Evolutionary conservation across 2,888 invertebrate species (phyloP), one percentile per base, ranked within the genome.

Genomic region (Drosophila siamana): DNA sequence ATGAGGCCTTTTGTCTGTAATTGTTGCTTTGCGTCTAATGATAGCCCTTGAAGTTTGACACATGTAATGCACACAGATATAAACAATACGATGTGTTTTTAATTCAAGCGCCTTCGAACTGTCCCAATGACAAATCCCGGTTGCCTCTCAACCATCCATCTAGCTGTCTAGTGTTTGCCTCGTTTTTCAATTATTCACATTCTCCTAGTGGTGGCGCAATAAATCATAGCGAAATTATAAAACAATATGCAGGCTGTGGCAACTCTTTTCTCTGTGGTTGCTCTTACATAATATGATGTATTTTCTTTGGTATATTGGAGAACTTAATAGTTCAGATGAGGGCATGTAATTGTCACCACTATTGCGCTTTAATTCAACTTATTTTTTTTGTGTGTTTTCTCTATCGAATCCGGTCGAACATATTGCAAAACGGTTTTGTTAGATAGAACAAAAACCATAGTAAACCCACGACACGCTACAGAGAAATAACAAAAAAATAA

Each of bases 1-100:
- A 88, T 84, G 83, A 74, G 74, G 66, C 74, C 74, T 86, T 80
- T 80, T 83, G 74, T 76, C 69, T 73, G 64, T 78, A 69, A 83
- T 86, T 88, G 80, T 80, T n/a, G n/a, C n/a, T n/a, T 68, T 56
- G 22, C 51, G 7, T 64, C 75, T 73, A 78, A 86, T 82, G 64
- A 71, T 61, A 69, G 66, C 67, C 50, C 85, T 84, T 52, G 81
- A 74, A 40, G 47, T 67, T 62, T 75, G 83, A 76, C 84, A 86
- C 57, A 55, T 33, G 19, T 43, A 67, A 51, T 43, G 54, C 43
- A 30, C 9, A 19, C 40, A 44, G 46, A 47, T 28, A 11, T n/a
- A 26, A 56, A 36, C 33, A 43, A 33, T 16, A 26, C 9, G 30
- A 33, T 60, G 57, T 48, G 57, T 13, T 70, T 63, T 56, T 36